Conservation (phyloP, 2,888 invertebrate genomes). For the Zhengitettix transpicula region DNA sequence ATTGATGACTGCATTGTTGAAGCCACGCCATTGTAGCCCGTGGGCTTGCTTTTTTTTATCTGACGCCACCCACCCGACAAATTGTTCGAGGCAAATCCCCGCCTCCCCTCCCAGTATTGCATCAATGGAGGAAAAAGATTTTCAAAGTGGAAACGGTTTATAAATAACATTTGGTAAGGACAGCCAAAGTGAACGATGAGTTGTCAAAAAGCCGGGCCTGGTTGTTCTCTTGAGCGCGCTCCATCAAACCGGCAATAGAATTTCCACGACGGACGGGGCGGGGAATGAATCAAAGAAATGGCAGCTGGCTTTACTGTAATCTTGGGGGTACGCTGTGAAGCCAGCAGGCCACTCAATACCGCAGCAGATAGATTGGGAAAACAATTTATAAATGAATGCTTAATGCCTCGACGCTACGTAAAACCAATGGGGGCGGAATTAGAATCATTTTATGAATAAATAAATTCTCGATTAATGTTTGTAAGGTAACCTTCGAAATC, state of each 20-base stretch:
- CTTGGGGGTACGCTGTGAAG: not conserved
- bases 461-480: no score
- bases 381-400: no score
- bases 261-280: not conserved
- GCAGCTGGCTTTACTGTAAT: not conserved
- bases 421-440: no score
- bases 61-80: not conserved
- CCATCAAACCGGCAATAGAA: not conserved
- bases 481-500: no score
- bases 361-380: no score
- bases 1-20: not conserved
- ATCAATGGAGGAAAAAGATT: not conserved
- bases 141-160: not conserved
- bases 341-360: not conserved
- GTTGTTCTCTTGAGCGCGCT: not conserved
- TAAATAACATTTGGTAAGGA: constrained; percentile 1
- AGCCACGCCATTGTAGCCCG: not conserved
- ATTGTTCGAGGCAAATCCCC: not conserved
- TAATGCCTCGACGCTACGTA: no score
- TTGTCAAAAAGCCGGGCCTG: not conserved
- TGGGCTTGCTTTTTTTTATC: not conserved
- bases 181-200: constrained; percentile 1
- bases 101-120: not conserved
- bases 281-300: not conserved
- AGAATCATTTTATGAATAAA: no score